These are phyloP conservation scores for Drosophila kuntzei DNA, from an alignment of 2,888 invertebrate genomes.

Conservation along the genomic window DNA sequence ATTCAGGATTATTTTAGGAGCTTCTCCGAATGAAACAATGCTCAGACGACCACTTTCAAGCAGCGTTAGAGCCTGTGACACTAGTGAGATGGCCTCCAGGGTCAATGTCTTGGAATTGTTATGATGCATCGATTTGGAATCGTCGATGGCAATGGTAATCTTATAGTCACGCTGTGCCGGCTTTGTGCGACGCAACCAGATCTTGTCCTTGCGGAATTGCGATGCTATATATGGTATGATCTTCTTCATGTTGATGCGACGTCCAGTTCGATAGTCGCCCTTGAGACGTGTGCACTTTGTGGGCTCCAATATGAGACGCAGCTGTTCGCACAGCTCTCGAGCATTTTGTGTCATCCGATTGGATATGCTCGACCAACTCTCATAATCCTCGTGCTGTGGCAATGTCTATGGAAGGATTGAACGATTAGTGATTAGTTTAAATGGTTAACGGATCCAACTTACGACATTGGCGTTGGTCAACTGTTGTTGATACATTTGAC, in stretches of 20 bases:
- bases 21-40: constrained; percentile 96
- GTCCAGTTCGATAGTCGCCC: constrained; percentile 98
- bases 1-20: constrained; percentile 93
- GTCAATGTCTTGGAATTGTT: constrained; percentile 96
- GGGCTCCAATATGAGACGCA: constrained; percentile 97
- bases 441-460: constrained; percentile 26
- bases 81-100: constrained; percentile 96
- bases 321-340: constrained; percentile 95
- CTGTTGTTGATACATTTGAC: constrained; percentile 83
- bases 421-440: not conserved
- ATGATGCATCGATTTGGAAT: constrained; percentile 96
- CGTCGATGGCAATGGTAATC: constrained; percentile 97
- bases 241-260: constrained; percentile 98
- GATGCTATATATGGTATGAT: constrained; percentile 99
- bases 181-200: constrained; percentile 98
- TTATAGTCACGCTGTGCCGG: constrained; percentile 98
- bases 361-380: constrained; percentile 84
- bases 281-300: constrained; percentile 95
- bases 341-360: constrained; percentile 87
- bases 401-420: constrained; percentile 47
- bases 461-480: constrained; percentile 73
- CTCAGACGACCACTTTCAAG: constrained; percentile 97
- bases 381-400: constrained; percentile 81
- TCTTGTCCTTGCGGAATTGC: constrained; percentile 99
- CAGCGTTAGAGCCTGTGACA: constrained; percentile 94